Evolutionary conservation across 1,140 invertebrate species (phyloP), one percentile per base, ranked within the genome.

Genomic region (Drosophila ambigua): DNA sequence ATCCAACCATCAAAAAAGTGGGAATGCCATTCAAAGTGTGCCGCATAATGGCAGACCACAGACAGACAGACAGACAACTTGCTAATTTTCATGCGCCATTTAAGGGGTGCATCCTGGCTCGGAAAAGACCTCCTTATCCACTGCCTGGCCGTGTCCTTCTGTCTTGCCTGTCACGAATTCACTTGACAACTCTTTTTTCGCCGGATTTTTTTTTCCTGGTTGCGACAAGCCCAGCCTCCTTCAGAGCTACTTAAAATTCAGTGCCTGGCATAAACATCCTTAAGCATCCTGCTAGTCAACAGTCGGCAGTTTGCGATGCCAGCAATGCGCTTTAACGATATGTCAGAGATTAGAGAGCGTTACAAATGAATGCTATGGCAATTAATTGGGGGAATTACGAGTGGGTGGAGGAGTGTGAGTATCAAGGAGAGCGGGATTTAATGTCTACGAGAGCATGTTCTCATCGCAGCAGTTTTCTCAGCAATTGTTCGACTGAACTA

Each of bases 61-160:
- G 79, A 79, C 82, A 31, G 23, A 24, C 23, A 24, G 31, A 31
- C 31, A 83, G 83, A 79, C 84, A 87, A 83, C 83, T 79, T 77
- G 83, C 83, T 87, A 89, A 87, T 87, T 87, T 87, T 88, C 79
- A 87, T 87, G 83, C 83, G 72, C 83, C 83, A 87, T 87, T 87
- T 79, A 87, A 88, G 78, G 76, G 77, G 77, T 50, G 59, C 64
- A 54, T 68, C 52, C 66, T 61, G 23, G 16, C 23, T 15, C 41
- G 26, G 5, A 52, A 39, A 57, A 35, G 24, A 26, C 15, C 16
- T 31, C 4, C 31, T 15, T 13, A 16, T 35, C 0, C 35, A 4
- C 11, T 11, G 9, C 11, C 35, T 13, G 35, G 35, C 35, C 35
- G 35, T 39, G 4, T 39, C 35, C 4, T 13, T 39, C 35, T 13